Percentiles rank a stretch among this genome's conserved stretches.
Evolutionary conservation across 2,113 vertebrate species (phyloP).

Genomic region (Crocuta crocuta): DNA sequence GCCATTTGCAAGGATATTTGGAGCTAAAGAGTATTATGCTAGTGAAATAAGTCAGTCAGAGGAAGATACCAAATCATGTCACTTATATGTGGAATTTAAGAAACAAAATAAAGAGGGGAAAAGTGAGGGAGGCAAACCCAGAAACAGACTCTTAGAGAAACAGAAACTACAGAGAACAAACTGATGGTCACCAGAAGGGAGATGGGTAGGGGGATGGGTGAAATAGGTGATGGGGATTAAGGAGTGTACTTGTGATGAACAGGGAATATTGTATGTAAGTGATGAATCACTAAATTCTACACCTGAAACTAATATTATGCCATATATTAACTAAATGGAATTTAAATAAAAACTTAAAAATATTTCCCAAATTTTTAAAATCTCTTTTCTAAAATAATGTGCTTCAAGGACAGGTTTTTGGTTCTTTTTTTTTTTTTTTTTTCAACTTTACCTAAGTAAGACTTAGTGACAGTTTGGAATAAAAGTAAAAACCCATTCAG

Average conservation of each 20-base stretch:
- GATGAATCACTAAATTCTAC: background rate
- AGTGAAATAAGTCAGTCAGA: background rate
- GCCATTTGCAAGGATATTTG: background rate
- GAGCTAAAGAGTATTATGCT: background rate
- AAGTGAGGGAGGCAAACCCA: background rate
- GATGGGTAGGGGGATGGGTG: background rate
- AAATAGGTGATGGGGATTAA: background rate
- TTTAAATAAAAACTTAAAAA: background rate
- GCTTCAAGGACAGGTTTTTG: background rate
- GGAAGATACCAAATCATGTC: background rate
- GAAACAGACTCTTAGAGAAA: background rate
- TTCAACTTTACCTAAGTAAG: background rate
- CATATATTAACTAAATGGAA: background rate
- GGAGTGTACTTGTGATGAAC: background rate
- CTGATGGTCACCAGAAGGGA: background rate
- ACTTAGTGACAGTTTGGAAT: slow-evolving; percentile 49
- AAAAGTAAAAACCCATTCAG: background rate
- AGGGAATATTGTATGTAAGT: background rate
- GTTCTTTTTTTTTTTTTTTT: background rate
- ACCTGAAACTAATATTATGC: background rate
- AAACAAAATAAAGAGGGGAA: background rate
- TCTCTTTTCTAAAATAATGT: slow-evolving; percentile 44
- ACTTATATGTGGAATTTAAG: background rate
- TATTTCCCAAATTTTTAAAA: background rate
- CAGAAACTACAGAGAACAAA: background rate